phyloP scores from a whole-genome alignment of 92 coral and sea anemone species.

The Phymanthus crucifer region DNA sequence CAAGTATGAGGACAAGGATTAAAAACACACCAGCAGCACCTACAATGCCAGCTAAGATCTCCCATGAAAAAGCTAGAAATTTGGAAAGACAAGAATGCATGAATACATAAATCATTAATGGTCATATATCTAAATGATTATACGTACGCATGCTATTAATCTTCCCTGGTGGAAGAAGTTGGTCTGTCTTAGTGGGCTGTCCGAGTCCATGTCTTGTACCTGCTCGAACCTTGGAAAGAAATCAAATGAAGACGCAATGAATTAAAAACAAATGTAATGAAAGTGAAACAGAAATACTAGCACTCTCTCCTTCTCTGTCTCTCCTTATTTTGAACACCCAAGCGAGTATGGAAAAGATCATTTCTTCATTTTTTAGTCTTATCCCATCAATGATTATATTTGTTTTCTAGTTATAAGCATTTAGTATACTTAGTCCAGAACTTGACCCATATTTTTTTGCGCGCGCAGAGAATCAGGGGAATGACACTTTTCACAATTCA shows the following conservation, averaged over 20 bases:
- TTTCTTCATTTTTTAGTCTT: no score
- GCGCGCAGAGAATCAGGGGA: no score
- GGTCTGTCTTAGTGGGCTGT: slow-evolving; percentile 21
- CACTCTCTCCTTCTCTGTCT: no score
- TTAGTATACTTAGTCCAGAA: no score
- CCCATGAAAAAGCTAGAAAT: slow-evolving; percentile 35
- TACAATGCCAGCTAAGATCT: slow-evolving; percentile 55
- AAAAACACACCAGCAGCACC: slow-evolving; percentile 72
- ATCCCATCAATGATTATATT: no score
- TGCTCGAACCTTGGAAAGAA: slow-evolving; percentile 32
- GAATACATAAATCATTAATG: not conserved
- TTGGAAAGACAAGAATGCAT: not conserved
- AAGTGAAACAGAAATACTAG: not conserved
- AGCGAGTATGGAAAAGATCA: no score
- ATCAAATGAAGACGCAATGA: not conserved
- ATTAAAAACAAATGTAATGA: not conserved
- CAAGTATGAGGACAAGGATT: slow-evolving; percentile 54
- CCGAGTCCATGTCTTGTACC: slow-evolving; percentile 39
- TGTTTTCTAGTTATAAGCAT: no score
- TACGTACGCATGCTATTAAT: slow-evolving; percentile 18
- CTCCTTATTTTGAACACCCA: no score
- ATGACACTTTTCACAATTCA: no score
- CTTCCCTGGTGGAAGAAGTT: slow-evolving; percentile 24
- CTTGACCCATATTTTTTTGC: no score
- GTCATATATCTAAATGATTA: no score